These are phyloP conservation scores for Liolophura sinensis DNA, from an alignment of 1,140 invertebrate species.

Conservation along the genomic window DNA sequence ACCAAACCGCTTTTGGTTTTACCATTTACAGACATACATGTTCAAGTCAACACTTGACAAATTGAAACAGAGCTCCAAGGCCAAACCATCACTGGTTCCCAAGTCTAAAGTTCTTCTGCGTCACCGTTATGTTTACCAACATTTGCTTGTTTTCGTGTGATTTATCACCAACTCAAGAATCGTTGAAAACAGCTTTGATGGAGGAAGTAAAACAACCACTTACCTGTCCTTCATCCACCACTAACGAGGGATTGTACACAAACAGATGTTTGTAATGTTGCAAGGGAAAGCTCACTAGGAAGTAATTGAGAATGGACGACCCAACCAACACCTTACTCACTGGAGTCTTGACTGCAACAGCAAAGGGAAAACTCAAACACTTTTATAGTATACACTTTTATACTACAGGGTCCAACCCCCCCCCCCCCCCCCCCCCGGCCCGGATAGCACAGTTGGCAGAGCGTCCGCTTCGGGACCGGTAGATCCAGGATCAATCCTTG, in stretches of 20 bases:
- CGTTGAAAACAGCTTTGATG: neutral
- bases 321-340: conserved; percentile 37
- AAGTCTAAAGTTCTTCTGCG: neutral
- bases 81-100: neutral
- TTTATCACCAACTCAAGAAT: neutral
- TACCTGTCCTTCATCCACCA: conserved; percentile 32
- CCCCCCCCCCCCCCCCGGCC: too few relatives aligned
- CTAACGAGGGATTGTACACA: conserved; percentile 30
- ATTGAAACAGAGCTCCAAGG: neutral
- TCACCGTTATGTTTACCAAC: neutral
- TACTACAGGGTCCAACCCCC: too few relatives aligned
- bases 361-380: conserved; percentile 9
- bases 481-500: too few relatives aligned
- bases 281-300: conserved; percentile 33
- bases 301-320: conserved; percentile 29
- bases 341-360: conserved; percentile 34
- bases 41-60: neutral
- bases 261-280: conserved; percentile 31
- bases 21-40: too few relatives aligned
- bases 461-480: too few relatives aligned
- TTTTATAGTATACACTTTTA: too few relatives aligned
- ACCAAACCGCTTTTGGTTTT: too few relatives aligned
- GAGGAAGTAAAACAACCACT: neutral
- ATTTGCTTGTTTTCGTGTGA: too few relatives aligned
- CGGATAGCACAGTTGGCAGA: too few relatives aligned